These are phyloP conservation scores for Porphyrio hochstetteri DNA, from an alignment of 2,113 vertebrate species.

Conservation along the genomic window DNA sequence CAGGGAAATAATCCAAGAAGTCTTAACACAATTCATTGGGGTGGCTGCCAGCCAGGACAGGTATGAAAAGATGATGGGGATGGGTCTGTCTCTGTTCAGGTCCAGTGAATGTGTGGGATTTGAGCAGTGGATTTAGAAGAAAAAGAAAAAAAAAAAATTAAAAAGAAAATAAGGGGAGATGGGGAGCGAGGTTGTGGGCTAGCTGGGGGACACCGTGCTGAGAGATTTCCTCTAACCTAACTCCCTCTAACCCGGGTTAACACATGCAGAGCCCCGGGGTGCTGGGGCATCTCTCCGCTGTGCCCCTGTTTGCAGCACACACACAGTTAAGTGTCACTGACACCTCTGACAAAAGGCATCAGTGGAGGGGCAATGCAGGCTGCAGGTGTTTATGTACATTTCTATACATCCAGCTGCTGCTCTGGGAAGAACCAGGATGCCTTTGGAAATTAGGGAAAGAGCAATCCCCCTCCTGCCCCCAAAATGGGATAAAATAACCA, in stretches of 20 bases:
- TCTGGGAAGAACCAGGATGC: not conserved
- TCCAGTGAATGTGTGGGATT: not conserved
- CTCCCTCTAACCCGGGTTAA: not conserved
- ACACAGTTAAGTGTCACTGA: fast-evolving
- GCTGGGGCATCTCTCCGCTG: not conserved
- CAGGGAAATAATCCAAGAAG: not conserved
- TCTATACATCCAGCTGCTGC: not conserved
- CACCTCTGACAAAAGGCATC: not conserved
- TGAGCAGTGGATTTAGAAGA: not conserved
- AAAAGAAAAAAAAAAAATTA: not conserved
- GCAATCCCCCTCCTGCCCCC: not conserved
- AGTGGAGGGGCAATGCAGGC: not conserved
- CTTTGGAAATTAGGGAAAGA: not conserved
- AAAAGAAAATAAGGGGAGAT: not conserved
- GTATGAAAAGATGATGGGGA: not conserved
- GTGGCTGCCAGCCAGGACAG: not conserved
- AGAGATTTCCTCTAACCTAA: not conserved
- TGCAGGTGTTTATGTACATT: fast-evolving
- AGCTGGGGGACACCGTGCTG: fast-evolving
- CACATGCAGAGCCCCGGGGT: not conserved
- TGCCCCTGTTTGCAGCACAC: fast-evolving
- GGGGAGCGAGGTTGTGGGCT: not conserved
- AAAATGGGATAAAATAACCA: not conserved
- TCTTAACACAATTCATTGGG: fast-evolving
- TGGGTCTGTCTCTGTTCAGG: not conserved